A percentile compares a stretch with the other conserved stretches of the same genome.
Conservation (phyloP, 92 coral and sea anemone species). For the Heliopora coerulea region DNA sequence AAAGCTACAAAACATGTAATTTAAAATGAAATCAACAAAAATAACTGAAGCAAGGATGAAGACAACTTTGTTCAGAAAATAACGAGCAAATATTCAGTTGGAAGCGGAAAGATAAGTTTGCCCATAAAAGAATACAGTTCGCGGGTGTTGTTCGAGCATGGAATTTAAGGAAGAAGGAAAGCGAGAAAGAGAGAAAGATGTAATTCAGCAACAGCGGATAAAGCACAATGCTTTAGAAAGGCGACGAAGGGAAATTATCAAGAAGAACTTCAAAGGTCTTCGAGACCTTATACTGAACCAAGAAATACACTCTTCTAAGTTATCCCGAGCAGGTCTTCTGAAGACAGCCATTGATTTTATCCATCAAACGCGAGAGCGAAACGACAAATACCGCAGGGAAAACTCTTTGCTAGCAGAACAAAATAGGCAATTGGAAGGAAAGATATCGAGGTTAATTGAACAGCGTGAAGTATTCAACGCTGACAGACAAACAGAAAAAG, state of each 20-base stretch:
- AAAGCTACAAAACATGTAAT: too few species aligned
- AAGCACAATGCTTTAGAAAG: conserved; percentile 14
- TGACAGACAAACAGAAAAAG: background rate
- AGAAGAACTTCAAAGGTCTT: background rate
- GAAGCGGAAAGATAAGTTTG: background rate
- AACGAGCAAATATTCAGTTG: too few species aligned
- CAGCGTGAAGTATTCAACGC: background rate
- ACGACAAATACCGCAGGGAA: background rate
- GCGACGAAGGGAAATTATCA: background rate
- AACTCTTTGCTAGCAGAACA: background rate
- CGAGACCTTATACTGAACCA: background rate
- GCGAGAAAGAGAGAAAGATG: too few species aligned
- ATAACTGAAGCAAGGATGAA: too few species aligned
- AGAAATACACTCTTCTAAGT: background rate
- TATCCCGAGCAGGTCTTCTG: background rate
- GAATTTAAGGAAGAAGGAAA: background rate
- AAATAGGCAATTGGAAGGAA: conserved; percentile 1
- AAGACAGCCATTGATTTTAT: conserved; percentile 1
- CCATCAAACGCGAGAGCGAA: background rate
- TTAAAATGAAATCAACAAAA: too few species aligned
- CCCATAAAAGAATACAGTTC: background rate
- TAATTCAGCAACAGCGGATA: background rate
- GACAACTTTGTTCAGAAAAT: too few species aligned
- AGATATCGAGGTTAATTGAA: background rate
- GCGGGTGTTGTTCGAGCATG: too few species aligned